These are phyloP conservation scores for Chinchilla lanigera DNA, from an alignment of 2,113 vertebrate genomes.

Conservation along the genomic window DNA sequence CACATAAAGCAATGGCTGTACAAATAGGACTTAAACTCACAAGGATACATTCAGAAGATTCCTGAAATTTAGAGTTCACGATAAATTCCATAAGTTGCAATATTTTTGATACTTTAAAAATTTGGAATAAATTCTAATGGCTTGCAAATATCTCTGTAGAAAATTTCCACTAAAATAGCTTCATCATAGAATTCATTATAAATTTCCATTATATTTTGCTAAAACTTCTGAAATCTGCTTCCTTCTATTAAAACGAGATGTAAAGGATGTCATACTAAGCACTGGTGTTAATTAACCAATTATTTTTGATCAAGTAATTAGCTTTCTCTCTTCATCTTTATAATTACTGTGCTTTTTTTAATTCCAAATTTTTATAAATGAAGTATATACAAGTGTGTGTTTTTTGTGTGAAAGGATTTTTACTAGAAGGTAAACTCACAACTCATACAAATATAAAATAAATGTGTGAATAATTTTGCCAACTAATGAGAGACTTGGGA, in stretches of 20 bases:
- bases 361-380: background rate
- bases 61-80: background rate
- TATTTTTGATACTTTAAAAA: background rate
- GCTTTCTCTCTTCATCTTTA: background rate
- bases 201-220: background rate
- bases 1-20: background rate
- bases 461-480: background rate
- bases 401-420: background rate
- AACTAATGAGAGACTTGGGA: background rate
- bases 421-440: background rate
- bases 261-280: background rate
- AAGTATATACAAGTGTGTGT: background rate
- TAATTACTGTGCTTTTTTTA: background rate
- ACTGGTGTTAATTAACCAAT: background rate
- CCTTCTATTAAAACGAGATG: background rate
- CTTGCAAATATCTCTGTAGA: background rate
- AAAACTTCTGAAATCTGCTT: background rate
- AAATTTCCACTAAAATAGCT: conserved; percentile 5
- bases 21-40: background rate
- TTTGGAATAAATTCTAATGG: background rate
- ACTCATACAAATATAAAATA: background rate
- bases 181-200: background rate
- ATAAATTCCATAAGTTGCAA: background rate
- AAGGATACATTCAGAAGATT: background rate
- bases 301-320: background rate